These are phyloP conservation scores for Nyctereutes procyonoides DNA, from an alignment of 2,113 vertebrate species.

Conservation along the genomic window DNA sequence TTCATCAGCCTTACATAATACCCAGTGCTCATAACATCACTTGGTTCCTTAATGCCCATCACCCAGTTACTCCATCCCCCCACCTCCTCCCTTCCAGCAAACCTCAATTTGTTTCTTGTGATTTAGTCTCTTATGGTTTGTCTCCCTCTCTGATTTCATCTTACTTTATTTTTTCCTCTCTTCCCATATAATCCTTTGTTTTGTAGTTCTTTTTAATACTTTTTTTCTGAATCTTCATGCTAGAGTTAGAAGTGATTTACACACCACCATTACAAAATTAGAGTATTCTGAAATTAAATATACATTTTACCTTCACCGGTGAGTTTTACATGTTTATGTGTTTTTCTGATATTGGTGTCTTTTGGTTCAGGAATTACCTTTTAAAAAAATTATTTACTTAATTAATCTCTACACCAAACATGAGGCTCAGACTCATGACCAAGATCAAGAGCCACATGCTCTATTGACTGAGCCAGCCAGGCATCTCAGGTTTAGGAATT, in stretches of 20 bases:
- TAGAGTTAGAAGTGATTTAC: background rate
- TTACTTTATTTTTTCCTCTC: too few species aligned
- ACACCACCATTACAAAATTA: background rate
- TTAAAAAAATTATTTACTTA: background rate
- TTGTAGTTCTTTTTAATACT: background rate
- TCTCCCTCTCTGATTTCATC: too few species aligned
- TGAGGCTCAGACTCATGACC: background rate
- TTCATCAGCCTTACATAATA: too few species aligned
- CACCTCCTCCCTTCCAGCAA: too few species aligned
- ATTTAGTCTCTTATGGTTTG: too few species aligned
- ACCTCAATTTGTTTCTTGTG: too few species aligned
- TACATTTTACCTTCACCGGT: background rate
- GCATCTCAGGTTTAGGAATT: too few species aligned
- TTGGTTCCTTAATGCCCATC: too few species aligned
- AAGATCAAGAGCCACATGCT: background rate
- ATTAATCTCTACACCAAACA: background rate
- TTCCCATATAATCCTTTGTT: too few species aligned
- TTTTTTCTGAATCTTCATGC: background rate
- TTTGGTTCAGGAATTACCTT: background rate
- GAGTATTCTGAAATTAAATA: background rate
- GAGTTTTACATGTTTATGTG: background rate
- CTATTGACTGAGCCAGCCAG: background rate
- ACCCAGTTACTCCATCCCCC: too few species aligned
- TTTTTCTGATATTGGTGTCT: background rate
- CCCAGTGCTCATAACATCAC: too few species aligned